Evolutionary conservation across 1,140 invertebrate genomes (phyloP).

Genomic region (Ectropis grisescens): DNA sequence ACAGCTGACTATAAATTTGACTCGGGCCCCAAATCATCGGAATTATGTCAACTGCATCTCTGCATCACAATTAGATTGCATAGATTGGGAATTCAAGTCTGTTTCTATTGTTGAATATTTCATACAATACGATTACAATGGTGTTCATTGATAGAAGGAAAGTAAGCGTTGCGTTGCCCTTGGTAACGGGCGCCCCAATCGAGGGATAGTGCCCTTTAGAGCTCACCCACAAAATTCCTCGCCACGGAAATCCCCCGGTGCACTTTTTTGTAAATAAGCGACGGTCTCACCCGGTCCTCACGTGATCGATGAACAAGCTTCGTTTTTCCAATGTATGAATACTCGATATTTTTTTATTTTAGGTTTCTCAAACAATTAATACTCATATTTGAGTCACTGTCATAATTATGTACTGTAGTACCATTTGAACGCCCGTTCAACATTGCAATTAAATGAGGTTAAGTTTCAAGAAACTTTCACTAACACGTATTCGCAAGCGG

Average conservation of each 20-base stretch:
- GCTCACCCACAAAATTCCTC: conserved; percentile 46
- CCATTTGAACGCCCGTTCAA: too few species aligned
- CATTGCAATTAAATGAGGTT: too few species aligned
- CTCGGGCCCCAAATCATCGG: conserved; percentile 26
- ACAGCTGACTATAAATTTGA: conserved; percentile 32
- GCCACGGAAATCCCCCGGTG: conserved; percentile 47
- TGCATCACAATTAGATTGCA: conserved; percentile 24
- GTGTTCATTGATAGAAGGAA: conserved; percentile 41
- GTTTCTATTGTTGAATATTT: conserved; percentile 28
- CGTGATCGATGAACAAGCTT: too few species aligned
- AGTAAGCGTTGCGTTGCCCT: conserved; percentile 42
- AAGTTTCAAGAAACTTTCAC: too few species aligned
- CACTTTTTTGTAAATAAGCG: conserved; percentile 31
- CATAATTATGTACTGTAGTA: too few species aligned
- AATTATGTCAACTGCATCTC: conserved; percentile 35
- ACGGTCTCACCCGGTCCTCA: too few species aligned
- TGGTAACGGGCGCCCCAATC: conserved; percentile 32
- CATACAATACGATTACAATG: conserved; percentile 21
- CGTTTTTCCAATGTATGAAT: too few species aligned
- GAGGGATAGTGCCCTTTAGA: conserved; percentile 37
- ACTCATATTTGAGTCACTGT: too few species aligned
- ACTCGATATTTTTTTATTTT: too few species aligned
- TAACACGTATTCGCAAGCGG: too few species aligned
- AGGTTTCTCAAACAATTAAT: too few species aligned
- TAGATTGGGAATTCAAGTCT: conserved; percentile 30